Evolutionary conservation across 2,888 invertebrate species (phyloP), one percentile per base, ranked within the genome.

Genomic region (Plebejus melissa): DNA sequence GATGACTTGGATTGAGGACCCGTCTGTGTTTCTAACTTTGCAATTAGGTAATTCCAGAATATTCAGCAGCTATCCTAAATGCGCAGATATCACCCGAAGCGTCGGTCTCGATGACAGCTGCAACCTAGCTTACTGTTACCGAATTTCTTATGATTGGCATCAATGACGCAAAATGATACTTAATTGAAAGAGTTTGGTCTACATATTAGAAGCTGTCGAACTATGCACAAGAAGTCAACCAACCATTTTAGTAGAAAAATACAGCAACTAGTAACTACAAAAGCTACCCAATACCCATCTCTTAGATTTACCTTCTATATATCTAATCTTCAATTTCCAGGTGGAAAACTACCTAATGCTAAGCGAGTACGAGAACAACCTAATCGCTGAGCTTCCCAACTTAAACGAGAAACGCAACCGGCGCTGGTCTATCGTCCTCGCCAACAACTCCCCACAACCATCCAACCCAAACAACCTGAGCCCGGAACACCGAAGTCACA

Each of bases 261-360:
- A 5, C 16, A 54, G 54, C 11, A 54, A 54, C 16, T 4, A 54
- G 54, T 3, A 54, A 54, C 16, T 4, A 54, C 54, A 0, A 38
- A 38, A 38, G 38, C 38, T 38, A 38, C 5, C 38, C 32, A 32
- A 32, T 32, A 32, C 32, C 2, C 32, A 32, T 32, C 32, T 32
- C 32, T 32, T 32, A 32, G 32, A 32, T 32, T 41, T 41, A 50
- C 50, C 50, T 50, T 4, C 54, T 13, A 54, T 13, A 54, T 54
- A 32, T 54, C 13, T 13, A 54, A 54, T 54, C 16, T 54, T 54
- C 74, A 76, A 78, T 82, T 86, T 85, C n/a, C 90, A 95, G 94
- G 96, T 97, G 79, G 97, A 97, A 88, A 97, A 97, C 90, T 97
- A 97, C 87, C 91, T 97, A 82, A 97, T 97, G 97, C 94, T 97